Percentiles rank a stretch among this genome's conserved stretches.
Conservation (phyloP, 2,888 invertebrate species). For the Pherbina coryleti region DNA sequence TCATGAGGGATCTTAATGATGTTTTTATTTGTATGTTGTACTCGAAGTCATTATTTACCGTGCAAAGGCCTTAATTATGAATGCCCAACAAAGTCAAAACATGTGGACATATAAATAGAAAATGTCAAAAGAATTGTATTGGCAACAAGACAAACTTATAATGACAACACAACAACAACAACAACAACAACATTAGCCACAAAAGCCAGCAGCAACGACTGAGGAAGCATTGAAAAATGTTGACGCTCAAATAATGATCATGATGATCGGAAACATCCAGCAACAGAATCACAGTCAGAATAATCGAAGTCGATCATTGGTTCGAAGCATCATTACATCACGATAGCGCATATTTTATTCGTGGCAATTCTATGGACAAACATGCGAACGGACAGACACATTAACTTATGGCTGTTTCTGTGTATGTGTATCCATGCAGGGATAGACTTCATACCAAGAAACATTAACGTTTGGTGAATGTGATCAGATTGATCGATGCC, state of each 20-base stretch:
- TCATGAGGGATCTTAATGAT: not conserved
- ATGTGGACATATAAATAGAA: constrained; percentile 56
- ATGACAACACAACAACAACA: constrained; percentile 37
- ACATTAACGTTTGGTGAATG: not conserved
- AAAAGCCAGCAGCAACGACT: not conserved
- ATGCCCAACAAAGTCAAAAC: constrained; percentile 65
- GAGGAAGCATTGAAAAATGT: not conserved
- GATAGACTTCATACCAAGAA: not conserved
- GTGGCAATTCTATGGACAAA: constrained; percentile 15
- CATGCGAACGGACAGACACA: not conserved
- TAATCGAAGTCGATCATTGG: constrained; percentile 31
- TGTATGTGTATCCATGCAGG: not conserved
- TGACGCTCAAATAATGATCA: constrained; percentile 6
- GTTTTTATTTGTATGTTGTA: not conserved
- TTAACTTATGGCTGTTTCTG: not conserved
- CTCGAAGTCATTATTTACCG: not conserved
- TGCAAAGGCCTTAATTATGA: constrained; percentile 54
- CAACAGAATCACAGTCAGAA: not conserved
- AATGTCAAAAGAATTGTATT: constrained; percentile 40
- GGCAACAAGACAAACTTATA: not conserved
- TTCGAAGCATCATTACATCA: constrained; percentile 38
- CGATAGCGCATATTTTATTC: constrained; percentile 41
- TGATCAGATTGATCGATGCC: constrained; percentile 3
- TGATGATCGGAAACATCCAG: not conserved
- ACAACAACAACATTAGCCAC: constrained; percentile 20